Percentiles rank a stretch among this genome's conserved stretches.
These are phyloP conservation scores for Callopanchax toddi DNA, from an alignment of 2,113 vertebrate species.

Conservation along the genomic window DNA sequence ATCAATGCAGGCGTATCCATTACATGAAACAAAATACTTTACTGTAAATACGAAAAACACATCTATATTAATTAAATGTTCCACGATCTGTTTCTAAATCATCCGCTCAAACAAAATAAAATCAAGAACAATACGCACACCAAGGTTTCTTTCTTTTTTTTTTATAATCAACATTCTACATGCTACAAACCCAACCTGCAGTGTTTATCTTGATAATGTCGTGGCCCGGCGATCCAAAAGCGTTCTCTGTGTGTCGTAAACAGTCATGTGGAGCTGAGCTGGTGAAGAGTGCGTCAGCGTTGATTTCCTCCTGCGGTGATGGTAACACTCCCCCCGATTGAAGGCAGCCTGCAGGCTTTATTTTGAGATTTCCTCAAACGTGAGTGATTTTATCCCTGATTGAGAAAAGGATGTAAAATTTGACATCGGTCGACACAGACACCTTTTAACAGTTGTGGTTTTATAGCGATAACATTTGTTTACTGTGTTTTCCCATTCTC, in stretches of 20 bases:
- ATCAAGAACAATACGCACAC: too few species aligned
- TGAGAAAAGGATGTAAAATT: constrained; percentile 41
- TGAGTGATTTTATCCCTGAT: constrained; percentile 35
- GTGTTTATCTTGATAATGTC: constrained; percentile 28
- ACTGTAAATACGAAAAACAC: too few species aligned
- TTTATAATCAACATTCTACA: background rate
- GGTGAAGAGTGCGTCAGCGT: constrained; percentile 50
- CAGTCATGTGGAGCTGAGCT: constrained; percentile 27
- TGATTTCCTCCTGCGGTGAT: constrained; percentile 67
- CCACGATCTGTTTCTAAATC: background rate
- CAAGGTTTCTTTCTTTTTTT: background rate
- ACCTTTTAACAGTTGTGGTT: constrained; percentile 24
- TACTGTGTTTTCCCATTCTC: constrained; percentile 8
- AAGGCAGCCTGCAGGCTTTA: constrained; percentile 63
- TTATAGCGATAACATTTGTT: background rate
- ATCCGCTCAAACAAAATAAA: background rate
- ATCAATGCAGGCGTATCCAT: too few species aligned
- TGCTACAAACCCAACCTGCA: constrained; percentile 10
- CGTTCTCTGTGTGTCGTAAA: constrained; percentile 39
- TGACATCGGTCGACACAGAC: constrained; percentile 41
- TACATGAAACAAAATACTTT: background rate
- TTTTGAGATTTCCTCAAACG: constrained; percentile 48
- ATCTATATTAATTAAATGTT: too few species aligned
- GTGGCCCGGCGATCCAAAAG: constrained; percentile 38
- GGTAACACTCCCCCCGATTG: constrained; percentile 56